A percentile compares a stretch with the other conserved stretches of the same genome.
Evolutionary conservation across 2,888 invertebrate species (phyloP).

Genomic region (Nebria brevicollis): DNA sequence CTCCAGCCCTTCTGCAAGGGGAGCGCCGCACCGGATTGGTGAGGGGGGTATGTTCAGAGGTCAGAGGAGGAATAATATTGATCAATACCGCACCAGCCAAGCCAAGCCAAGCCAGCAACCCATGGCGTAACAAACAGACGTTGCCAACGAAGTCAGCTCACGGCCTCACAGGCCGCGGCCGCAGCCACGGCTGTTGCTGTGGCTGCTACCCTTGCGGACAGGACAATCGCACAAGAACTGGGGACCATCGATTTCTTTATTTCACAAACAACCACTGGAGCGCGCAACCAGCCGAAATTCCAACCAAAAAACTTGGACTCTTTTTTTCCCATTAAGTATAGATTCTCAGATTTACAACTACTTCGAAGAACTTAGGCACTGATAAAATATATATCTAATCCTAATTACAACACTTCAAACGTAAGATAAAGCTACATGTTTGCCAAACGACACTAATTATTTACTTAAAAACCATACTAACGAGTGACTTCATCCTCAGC

Average conservation of each 20-base stretch:
- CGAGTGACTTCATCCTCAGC: not conserved
- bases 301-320: too few species aligned
- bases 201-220: not conserved
- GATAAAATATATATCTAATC: not conserved
- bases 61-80: not conserved
- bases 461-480: not conserved
- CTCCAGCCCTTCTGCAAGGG: not conserved
- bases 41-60: not conserved
- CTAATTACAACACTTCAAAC: not conserved
- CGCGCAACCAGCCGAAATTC: not conserved
- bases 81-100: not conserved
- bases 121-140: not conserved
- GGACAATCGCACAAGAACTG: conserved; percentile 1
- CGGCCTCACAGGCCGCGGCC: not conserved
- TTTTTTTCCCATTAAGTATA: too few species aligned
- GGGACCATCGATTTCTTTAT: not conserved
- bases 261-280: not conserved
- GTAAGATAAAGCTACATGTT: not conserved
- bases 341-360: not conserved
- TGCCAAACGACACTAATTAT: not conserved
- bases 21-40: not conserved
- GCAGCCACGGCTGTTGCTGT: not conserved
- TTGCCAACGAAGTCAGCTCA: not conserved
- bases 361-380: not conserved
- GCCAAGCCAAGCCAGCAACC: not conserved